Evolutionary conservation across 2,113 vertebrate species (phyloP).

Genomic region (Cyanoramphus novaezelandiae): DNA sequence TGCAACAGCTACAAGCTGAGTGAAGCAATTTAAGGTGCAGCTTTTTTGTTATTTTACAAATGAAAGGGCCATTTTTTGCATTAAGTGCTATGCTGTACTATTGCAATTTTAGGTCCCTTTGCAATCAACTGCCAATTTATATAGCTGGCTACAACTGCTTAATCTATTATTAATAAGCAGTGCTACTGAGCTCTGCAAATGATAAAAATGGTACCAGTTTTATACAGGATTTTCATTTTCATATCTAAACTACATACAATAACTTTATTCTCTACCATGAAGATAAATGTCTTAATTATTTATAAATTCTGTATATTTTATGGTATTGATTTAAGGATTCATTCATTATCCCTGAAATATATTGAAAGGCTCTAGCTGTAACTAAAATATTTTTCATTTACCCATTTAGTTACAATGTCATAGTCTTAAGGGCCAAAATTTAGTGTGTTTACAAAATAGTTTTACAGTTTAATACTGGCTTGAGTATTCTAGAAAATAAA

Average conservation of each 20-base stretch:
- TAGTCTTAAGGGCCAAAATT: constrained; percentile 37
- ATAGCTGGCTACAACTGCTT: constrained; percentile 71
- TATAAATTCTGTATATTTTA: constrained; percentile 71
- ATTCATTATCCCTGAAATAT: constrained; percentile 64
- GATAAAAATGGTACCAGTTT: constrained; percentile 68
- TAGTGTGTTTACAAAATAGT: constrained; percentile 40
- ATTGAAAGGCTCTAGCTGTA: constrained; percentile 61
- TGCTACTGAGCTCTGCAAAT: constrained; percentile 66
- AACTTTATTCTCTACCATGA: constrained; percentile 66
- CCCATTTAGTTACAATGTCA: constrained; percentile 60
- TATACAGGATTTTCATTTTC: constrained; percentile 71
- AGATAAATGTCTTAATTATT: constrained; percentile 75
- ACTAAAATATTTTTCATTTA: constrained; percentile 71
- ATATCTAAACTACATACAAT: constrained; percentile 66
- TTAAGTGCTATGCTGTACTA: constrained; percentile 62
- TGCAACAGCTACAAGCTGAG: constrained; percentile 56
- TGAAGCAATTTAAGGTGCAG: constrained; percentile 54
- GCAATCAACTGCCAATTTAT: constrained; percentile 72
- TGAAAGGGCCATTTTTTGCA: constrained; percentile 59
- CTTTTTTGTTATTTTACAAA: constrained; percentile 68
- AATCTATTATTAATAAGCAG: constrained; percentile 75
- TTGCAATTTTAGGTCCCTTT: constrained; percentile 65
- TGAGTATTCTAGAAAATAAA: constrained; percentile 38
- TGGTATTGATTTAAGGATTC: constrained; percentile 60
- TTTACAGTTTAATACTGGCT: constrained; percentile 1